Evolutionary conservation across 2,113 vertebrate genomes (phyloP).

Genomic region (Lampris incognitus): DNA sequence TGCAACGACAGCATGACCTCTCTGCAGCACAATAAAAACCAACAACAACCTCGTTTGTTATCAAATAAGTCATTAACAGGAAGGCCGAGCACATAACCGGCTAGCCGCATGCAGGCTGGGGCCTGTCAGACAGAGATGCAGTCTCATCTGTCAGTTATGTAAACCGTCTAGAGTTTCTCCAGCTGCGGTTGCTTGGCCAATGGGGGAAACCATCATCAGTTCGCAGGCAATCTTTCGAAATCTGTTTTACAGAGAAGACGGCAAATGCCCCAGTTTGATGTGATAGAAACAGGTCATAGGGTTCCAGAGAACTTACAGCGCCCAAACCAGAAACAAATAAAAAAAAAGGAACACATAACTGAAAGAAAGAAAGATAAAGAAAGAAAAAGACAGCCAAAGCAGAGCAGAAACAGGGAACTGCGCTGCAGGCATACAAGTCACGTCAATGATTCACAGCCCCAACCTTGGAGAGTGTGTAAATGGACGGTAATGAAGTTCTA

Average conservation of each 20-base stretch:
- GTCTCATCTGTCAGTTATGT: background rate
- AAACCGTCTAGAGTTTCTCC: background rate
- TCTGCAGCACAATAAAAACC: too few relatives aligned
- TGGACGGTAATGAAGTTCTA: too few relatives aligned
- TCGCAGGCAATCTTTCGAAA: slow-evolving; percentile 1
- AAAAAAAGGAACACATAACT: background rate
- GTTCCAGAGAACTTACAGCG: background rate
- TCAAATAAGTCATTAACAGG: background rate
- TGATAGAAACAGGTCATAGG: slow-evolving; percentile 4
- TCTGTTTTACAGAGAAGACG: background rate
- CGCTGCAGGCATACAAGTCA: too few relatives aligned
- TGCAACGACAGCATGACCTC: background rate
- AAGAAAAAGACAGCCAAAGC: background rate
- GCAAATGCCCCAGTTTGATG: background rate
- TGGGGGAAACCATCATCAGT: background rate
- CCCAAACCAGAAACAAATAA: background rate
- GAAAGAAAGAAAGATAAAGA: background rate
- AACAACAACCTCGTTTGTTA: too few relatives aligned
- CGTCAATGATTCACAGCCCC: too few relatives aligned
- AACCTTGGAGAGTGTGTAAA: too few relatives aligned
- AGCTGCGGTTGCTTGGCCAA: background rate
- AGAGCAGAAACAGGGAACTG: too few relatives aligned
- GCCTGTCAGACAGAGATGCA: background rate
- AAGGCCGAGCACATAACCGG: background rate
- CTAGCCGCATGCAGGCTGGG: background rate